phyloP scores from a whole-genome alignment of 2,888 invertebrate genomes.

The Cerastoderma edule region DNA sequence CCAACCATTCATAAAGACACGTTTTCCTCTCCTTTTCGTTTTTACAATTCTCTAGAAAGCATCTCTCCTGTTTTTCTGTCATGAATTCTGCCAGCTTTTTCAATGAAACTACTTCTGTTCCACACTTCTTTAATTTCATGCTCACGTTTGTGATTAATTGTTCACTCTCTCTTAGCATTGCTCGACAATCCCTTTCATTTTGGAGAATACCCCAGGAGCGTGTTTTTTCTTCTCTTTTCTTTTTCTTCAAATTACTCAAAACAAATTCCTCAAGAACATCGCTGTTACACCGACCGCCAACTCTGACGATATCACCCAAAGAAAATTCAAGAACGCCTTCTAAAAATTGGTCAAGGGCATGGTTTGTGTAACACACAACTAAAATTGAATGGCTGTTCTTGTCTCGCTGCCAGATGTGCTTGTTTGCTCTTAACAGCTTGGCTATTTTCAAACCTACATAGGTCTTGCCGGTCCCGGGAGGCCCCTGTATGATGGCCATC shows the following conservation, averaged over 20 bases:
- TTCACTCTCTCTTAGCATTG: conserved; percentile 36
- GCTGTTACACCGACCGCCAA: conserved; percentile 77
- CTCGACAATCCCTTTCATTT: conserved; percentile 59
- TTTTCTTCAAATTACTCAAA: conserved; percentile 42
- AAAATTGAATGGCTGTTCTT: conserved; percentile 72
- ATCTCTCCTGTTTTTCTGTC: conserved; percentile 44
- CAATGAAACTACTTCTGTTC: conserved; percentile 49
- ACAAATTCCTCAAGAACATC: conserved; percentile 65
- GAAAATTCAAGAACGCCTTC: conserved; percentile 74
- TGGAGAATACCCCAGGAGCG: conserved; percentile 48
- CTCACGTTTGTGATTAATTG: conserved; percentile 53
- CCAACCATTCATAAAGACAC: conserved; percentile 37
- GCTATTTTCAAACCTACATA: conserved; percentile 91
- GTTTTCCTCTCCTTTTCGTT: conserved; percentile 12
- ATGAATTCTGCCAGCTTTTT: conserved; percentile 48
- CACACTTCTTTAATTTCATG: conserved; percentile 49
- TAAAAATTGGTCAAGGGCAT: conserved; percentile 82
- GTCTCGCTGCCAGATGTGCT: conserved; percentile 79
- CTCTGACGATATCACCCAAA: conserved; percentile 72
- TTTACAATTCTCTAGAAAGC: conserved; percentile 25
- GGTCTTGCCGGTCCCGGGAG: conserved; percentile 95
- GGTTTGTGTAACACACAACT: conserved; percentile 83
- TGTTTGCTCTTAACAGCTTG: conserved; percentile 87
- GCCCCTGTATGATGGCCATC: conserved; percentile 85
- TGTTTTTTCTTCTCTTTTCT: conserved; percentile 35